These are phyloP conservation scores for Nemoura dubitans DNA, from an alignment of 2,888 invertebrate species.

Conservation along the genomic window DNA sequence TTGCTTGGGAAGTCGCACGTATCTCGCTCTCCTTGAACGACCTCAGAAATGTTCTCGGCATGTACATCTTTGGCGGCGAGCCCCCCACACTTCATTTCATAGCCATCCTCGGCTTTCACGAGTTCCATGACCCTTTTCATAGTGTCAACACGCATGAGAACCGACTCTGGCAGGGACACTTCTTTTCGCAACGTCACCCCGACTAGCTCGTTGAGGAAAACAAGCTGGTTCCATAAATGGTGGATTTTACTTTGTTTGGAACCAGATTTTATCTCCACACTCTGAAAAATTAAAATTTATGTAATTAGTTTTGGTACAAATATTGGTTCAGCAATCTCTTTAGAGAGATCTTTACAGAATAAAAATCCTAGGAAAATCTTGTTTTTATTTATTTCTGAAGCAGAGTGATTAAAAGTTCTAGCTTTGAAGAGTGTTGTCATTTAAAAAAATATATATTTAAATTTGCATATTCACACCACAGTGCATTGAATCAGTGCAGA, in stretches of 20 bases:
- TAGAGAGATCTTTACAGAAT: too few species aligned
- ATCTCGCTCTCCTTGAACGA: background rate
- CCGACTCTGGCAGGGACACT: background rate
- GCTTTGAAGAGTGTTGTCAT: too few species aligned
- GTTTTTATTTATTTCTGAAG: too few species aligned
- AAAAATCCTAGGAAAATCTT: too few species aligned
- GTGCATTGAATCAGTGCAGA: too few species aligned
- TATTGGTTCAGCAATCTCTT: too few species aligned
- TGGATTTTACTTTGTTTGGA: background rate
- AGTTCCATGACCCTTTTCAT: background rate
- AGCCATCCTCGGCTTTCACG: background rate
- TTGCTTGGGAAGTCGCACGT: background rate
- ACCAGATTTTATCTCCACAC: background rate
- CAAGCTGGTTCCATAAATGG: background rate
- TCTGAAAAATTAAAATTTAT: background rate
- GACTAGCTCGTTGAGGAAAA: background rate
- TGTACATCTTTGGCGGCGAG: background rate
- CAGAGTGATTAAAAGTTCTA: too few species aligned
- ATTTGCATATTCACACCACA: too few species aligned
- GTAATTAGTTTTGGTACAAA: background rate
- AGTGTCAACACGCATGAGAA: background rate
- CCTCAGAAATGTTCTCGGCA: background rate
- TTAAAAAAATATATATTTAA: too few species aligned
- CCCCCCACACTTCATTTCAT: background rate
- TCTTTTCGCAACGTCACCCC: background rate